Evolutionary conservation across 2,113 vertebrate genomes (phyloP), one percentile per base, ranked within the genome.

Genomic region (Malaclemys terrapin): DNA sequence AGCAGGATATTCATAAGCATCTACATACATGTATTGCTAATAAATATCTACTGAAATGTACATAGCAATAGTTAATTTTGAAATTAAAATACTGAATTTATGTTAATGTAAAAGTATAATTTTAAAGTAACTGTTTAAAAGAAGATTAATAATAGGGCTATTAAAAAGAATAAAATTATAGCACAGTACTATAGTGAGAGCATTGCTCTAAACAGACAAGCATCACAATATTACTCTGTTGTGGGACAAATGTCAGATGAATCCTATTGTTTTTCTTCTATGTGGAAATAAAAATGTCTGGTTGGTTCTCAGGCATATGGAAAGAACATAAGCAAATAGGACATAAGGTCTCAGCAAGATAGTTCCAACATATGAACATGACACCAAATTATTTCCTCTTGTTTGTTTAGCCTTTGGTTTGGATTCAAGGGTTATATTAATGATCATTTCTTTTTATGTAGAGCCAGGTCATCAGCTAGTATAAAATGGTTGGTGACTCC

Each of bases 1-100:
- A 98, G 95, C 89, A 89, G 96, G 98, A 98, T 98, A 98, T 98
- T 98, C 97, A 98, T 99, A 98, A 98, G 96, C 97, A 98, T 98
- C 96, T 92, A 25, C 86, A 89, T 97, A 69, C 38, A 29, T 72
- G 5, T 87, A 47, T 38, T 86, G 86, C 82, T 86, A 50, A 95
- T 95, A 95, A 97, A 89, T 80, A 25, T 96, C 91, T 93, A 31
- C 87, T 96, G 85, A 76, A 89, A 88, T 75, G 50, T 11, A 12
- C 52, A 89, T 10, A 57, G 27, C 89, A 87, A 42, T 62, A 84
- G 92, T 94, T 94, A 91, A 89, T 96, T 98, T 95, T 96, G 78
- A 89, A 85, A 89, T 83, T 94, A 89, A 93, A 56, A 9, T 84
- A 49, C 56, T 90, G 62, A 94, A 88, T 89, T 93, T 95, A 93